phyloP scores from a whole-genome alignment of 2,888 invertebrate genomes.

The Heliconius hortense region DNA sequence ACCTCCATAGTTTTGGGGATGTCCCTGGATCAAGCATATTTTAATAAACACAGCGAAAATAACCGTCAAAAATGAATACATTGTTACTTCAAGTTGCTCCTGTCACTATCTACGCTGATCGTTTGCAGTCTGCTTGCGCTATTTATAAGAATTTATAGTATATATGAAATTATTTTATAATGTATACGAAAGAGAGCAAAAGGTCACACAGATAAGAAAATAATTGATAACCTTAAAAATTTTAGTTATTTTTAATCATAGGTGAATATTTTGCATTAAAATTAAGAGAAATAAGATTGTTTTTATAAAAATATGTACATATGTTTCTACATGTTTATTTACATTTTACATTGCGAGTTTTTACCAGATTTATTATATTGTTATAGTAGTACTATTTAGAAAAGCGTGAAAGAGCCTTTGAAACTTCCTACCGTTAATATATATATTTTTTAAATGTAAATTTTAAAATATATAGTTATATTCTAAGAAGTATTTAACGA shows the following conservation, averaged over 20 bases:
- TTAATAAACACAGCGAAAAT: constrained; percentile 4
- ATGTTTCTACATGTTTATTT: background rate
- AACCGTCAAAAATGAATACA: constrained; percentile 6
- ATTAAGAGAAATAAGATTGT: no score
- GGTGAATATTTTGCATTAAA: background rate
- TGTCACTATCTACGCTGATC: background rate
- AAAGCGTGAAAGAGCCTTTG: background rate
- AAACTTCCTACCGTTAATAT: no score
- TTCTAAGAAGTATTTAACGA: background rate
- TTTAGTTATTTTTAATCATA: constrained; percentile 5
- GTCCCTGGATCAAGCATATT: constrained; percentile 10
- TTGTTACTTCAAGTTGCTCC: background rate
- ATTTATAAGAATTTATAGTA: constrained; percentile 14
- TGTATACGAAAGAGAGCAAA: background rate
- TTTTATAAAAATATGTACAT: background rate
- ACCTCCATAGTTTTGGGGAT: background rate
- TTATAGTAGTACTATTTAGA: background rate
- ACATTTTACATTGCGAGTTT: background rate
- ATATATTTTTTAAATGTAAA: no score
- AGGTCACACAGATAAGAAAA: constrained; percentile 24
- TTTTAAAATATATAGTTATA: background rate
- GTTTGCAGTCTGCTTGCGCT: background rate
- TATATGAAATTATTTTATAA: constrained; percentile 6
- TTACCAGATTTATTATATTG: background rate
- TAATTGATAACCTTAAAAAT: constrained; percentile 8